Conservation (phyloP, 2,888 invertebrate genomes). For the Pseudanteris insignis region DNA sequence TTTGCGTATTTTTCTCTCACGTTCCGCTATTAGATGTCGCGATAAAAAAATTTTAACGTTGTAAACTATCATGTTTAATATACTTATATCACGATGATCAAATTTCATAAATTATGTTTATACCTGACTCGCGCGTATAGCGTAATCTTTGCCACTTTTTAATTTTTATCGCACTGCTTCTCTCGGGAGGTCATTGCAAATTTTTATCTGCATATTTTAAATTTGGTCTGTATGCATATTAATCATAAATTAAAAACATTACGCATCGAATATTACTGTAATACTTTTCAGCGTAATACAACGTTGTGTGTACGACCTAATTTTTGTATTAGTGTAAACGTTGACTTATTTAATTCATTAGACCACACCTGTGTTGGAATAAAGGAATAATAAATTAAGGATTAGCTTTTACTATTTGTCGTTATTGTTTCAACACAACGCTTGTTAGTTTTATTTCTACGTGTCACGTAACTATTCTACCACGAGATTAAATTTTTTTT, state of each 20-base stretch:
- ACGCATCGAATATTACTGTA: conserved; percentile 4
- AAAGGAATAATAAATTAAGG: no score
- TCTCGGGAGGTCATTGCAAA: conserved; percentile 16
- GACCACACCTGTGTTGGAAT: no score
- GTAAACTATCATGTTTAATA: neutral
- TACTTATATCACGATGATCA: conserved; percentile 1
- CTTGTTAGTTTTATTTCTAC: no score
- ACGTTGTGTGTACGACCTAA: conserved; percentile 3
- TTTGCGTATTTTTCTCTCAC: no score
- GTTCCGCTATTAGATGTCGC: no score
- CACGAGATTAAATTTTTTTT: no score
- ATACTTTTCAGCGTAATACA: neutral
- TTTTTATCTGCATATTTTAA: conserved; percentile 16
- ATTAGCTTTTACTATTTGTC: no score
- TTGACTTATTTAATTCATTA: no score
- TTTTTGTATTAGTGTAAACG: neutral
- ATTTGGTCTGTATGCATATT: conserved; percentile 8
- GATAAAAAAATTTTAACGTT: no score
- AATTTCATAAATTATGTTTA: conserved; percentile 6
- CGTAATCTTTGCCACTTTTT: conserved; percentile 2
- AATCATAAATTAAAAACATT: conserved; percentile 3
- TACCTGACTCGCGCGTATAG: neutral
- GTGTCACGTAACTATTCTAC: no score
- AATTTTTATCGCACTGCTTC: conserved; percentile 9
- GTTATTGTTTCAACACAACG: no score